phyloP scores from a whole-genome alignment of 1,140 invertebrate genomes.

The Tachypleus tridentatus region DNA sequence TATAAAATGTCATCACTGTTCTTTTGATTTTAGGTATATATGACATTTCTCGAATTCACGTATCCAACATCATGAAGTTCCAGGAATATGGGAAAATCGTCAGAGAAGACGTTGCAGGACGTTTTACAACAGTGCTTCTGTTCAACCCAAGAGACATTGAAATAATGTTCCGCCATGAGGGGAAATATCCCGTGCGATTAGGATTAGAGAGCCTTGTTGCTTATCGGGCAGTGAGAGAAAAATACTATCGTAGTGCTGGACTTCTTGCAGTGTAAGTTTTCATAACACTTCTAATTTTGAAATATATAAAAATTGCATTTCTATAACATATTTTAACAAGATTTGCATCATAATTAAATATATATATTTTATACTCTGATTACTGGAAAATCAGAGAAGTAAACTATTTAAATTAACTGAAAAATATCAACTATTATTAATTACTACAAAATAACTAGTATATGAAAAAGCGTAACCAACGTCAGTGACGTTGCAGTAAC shows the following conservation, averaged over 20 bases:
- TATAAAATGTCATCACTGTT: too few species aligned
- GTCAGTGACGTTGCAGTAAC: too few species aligned
- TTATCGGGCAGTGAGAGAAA: slow-evolving; percentile 12
- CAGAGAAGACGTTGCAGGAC: not conserved
- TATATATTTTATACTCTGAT: too few species aligned
- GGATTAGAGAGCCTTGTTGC: slow-evolving; percentile 10
- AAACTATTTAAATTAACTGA: too few species aligned
- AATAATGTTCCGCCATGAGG: slow-evolving; percentile 58
- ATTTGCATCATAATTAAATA: too few species aligned
- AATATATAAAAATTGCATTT: not conserved
- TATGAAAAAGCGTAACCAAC: too few species aligned
- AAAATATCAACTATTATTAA: too few species aligned
- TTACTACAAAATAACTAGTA: too few species aligned
- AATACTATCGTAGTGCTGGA: slow-evolving; percentile 11
- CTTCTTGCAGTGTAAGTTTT: slow-evolving; percentile 8
- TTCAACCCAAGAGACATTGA: slow-evolving; percentile 63
- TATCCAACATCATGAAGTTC: too few species aligned
- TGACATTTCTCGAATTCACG: too few species aligned
- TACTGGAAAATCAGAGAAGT: too few species aligned
- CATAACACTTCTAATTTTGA: not conserved
- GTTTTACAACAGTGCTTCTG: slow-evolving; percentile 27
- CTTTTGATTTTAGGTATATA: too few species aligned
- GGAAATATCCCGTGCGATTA: slow-evolving; percentile 57
- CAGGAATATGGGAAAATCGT: not conserved
- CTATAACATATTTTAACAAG: not conserved